Conservation (phyloP, 2,113 vertebrate species). For the Beaufortia kweichowensis region DNA sequence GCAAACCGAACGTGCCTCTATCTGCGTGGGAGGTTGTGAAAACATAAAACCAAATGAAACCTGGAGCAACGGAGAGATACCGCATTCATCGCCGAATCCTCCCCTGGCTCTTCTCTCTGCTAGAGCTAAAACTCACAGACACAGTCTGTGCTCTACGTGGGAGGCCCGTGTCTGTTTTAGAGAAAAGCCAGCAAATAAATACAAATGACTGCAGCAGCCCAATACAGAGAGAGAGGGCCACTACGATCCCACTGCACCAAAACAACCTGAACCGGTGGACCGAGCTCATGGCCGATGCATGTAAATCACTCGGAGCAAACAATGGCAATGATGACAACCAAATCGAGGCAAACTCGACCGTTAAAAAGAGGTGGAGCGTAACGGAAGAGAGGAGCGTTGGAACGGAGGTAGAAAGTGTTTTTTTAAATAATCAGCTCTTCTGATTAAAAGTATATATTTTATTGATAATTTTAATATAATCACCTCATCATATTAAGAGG, state of each 20-base stretch:
- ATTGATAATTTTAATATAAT: neutral
- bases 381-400: neutral
- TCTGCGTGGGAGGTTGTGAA: constrained; percentile 31
- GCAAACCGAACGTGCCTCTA: constrained; percentile 4
- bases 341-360: neutral
- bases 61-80: constrained; percentile 37
- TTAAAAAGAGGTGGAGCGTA: constrained; percentile 38
- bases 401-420: neutral
- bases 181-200: constrained; percentile 61
- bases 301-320: constrained; percentile 36
- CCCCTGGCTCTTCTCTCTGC: constrained; percentile 33
- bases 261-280: constrained; percentile 43
- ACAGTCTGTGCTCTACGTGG: constrained; percentile 38
- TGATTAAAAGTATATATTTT: too few species aligned
- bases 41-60: constrained; percentile 34
- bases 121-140: constrained; percentile 32
- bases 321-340: constrained; percentile 28
- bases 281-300: neutral
- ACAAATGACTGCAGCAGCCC: constrained; percentile 74
- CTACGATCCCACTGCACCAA: constrained; percentile 71
- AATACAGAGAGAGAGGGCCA: constrained; percentile 58
- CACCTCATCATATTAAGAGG: neutral
- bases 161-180: constrained; percentile 47
- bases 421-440: too few species aligned
- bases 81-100: constrained; percentile 32